Percentiles rank a stretch among this genome's conserved stretches.
phyloP scores from a whole-genome alignment of 2,113 vertebrate genomes.

The Sceloporus undulatus region DNA sequence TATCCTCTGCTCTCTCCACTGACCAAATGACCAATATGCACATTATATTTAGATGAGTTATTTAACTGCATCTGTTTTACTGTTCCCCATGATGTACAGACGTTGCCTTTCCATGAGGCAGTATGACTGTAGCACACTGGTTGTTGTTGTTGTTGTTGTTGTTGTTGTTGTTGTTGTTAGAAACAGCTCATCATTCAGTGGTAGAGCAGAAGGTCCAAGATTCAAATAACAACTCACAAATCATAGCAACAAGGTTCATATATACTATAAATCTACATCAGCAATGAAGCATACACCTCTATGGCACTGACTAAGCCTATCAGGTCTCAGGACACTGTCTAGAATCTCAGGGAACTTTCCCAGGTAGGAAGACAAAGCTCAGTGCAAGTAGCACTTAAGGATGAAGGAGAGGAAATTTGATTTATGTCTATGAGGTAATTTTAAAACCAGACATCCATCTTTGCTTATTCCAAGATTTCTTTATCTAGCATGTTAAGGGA shows the following conservation, averaged over 20 bases:
- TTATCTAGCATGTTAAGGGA: background rate
- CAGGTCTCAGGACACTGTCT: too few species aligned
- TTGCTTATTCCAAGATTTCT: too few species aligned
- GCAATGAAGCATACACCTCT: background rate
- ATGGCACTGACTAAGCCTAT: background rate
- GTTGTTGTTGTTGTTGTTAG: background rate
- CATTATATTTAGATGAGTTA: background rate
- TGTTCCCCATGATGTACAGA: background rate
- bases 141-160: too few species aligned
- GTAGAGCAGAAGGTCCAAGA: background rate
- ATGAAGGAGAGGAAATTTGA: too few species aligned
- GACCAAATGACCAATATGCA: background rate
- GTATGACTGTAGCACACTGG: too few species aligned
- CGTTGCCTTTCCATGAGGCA: background rate
- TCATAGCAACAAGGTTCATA: background rate
- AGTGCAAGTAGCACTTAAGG: too few species aligned
- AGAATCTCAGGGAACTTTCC: too few species aligned
- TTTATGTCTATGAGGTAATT: too few species aligned
- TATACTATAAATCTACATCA: background rate
- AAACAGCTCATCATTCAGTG: background rate
- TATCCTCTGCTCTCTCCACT: background rate
- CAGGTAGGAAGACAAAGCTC: too few species aligned
- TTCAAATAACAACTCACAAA: background rate
- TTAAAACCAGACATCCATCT: too few species aligned
- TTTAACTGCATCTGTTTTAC: background rate